A percentile compares a stretch with the other conserved stretches of the same genome.
Conservation (phyloP, 2,888 invertebrate species). For the Scaptomyza cyrtandrae region DNA sequence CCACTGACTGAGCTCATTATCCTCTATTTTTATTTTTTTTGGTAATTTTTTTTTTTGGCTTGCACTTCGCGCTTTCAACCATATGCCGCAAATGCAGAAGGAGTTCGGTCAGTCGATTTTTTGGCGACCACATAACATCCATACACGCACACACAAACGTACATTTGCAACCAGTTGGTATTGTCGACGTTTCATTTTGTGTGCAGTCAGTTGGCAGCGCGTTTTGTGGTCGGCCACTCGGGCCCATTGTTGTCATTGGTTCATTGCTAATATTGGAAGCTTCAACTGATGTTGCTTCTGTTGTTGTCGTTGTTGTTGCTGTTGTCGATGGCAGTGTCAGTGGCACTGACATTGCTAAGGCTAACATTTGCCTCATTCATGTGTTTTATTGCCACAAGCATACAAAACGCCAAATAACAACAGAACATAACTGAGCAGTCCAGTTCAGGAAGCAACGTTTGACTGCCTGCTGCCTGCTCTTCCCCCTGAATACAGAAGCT, state of each 20-base stretch:
- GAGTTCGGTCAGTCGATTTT: slow-evolving; percentile 51
- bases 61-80: slow-evolving; percentile 40
- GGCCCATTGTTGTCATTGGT: slow-evolving; percentile 73
- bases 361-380: slow-evolving; percentile 70
- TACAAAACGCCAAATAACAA: slow-evolving; percentile 41
- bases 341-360: slow-evolving; percentile 57
- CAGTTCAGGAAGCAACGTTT: slow-evolving; percentile 58
- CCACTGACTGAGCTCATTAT: slow-evolving; percentile 65
- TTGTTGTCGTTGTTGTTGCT: slow-evolving; percentile 16
- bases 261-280: slow-evolving; percentile 76
- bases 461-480: not conserved
- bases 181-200: slow-evolving; percentile 37
- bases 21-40: slow-evolving; percentile 45
- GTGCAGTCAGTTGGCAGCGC: slow-evolving; percentile 57
- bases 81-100: slow-evolving; percentile 56
- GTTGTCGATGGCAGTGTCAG: slow-evolving; percentile 62
- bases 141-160: slow-evolving; percentile 24
- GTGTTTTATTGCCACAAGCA: slow-evolving; percentile 72
- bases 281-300: slow-evolving; percentile 34
- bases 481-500: slow-evolving; percentile 12
- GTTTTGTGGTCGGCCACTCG: slow-evolving; percentile 61
- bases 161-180: slow-evolving; percentile 35
- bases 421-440: slow-evolving; percentile 3
- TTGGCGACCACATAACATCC: slow-evolving; percentile 58
- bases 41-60: slow-evolving; percentile 16